Conservation (phyloP, 2,797 vertebrate species). For the Synaphobranchus kaupii region DNA sequence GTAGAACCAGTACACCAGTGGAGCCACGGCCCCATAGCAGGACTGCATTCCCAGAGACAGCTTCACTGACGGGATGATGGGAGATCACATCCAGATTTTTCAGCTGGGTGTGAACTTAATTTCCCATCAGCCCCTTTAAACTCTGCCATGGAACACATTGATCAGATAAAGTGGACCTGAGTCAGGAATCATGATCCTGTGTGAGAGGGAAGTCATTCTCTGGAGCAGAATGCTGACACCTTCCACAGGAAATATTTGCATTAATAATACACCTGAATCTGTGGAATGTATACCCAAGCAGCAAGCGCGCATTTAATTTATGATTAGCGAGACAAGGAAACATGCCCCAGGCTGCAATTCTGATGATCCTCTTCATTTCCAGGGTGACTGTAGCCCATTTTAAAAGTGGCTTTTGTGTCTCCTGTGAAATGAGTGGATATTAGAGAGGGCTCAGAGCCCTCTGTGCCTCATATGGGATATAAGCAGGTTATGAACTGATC, state of each 20-base stretch:
- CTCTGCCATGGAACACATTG: background rate
- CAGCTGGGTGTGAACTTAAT: background rate
- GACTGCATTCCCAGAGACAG: background rate
- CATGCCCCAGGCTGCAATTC: background rate
- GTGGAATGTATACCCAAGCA: background rate
- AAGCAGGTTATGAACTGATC: background rate
- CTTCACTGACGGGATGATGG: background rate
- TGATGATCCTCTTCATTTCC: background rate
- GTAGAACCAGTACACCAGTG: constrained; percentile 13
- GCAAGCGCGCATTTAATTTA: background rate
- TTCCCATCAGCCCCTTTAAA: background rate
- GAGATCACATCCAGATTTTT: background rate
- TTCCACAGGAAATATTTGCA: background rate
- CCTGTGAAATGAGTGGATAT: background rate
- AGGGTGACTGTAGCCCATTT: background rate
- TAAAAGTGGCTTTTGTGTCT: background rate
- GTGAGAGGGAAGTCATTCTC: background rate
- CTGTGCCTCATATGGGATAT: constrained; percentile 3
- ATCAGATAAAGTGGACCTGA: background rate
- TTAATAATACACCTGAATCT: background rate
- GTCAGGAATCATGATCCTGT: background rate
- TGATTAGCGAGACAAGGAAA: background rate
- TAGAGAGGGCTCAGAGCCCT: constrained; percentile 6
- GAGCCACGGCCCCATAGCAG: constrained; percentile 43
- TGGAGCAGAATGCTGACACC: background rate